phyloP scores from a whole-genome alignment of 2,888 invertebrate genomes.

The Drosophila infuscata region DNA sequence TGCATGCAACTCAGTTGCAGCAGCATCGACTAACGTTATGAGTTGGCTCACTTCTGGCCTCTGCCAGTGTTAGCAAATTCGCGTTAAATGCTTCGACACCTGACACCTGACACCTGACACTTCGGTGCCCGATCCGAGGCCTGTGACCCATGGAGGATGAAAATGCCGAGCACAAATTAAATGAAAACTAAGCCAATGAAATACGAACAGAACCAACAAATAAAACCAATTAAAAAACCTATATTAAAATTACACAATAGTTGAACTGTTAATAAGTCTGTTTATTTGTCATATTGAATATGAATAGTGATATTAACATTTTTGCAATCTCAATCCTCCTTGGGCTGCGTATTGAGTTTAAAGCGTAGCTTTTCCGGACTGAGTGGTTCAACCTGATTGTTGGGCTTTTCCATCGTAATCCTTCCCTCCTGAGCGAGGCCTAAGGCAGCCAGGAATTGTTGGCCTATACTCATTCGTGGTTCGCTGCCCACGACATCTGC shows the following conservation, averaged over 20 bases:
- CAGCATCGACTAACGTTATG: constrained; percentile 25
- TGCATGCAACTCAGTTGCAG: constrained; percentile 47
- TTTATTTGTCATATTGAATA: not conserved
- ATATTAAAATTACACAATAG: not conserved
- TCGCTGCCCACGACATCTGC: not conserved
- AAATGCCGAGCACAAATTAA: constrained; percentile 1
- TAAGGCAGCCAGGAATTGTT: not conserved
- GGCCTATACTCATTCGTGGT: accelerated
- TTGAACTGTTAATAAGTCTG: too few species aligned
- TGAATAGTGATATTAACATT: not conserved
- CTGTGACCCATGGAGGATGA: constrained; percentile 28
- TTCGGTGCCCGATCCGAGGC: constrained; percentile 39
- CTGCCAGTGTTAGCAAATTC: constrained; percentile 54
- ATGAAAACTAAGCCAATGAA: not conserved
- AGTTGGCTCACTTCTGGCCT: constrained; percentile 30
- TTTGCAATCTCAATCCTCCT: not conserved
- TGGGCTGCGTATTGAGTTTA: not conserved
- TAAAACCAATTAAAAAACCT: not conserved
- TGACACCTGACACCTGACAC: constrained; percentile 66
- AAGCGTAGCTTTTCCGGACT: accelerated
- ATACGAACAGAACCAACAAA: not conserved
- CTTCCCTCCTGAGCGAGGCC: accelerated
- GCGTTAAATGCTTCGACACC: constrained; percentile 73
- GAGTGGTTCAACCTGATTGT: accelerated
- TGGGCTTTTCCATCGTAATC: not conserved